A percentile compares a stretch with the other conserved stretches of the same genome.
Evolutionary conservation across 2,797 vertebrate genomes (phyloP).

Genomic region (Poeciliopsis infans): DNA sequence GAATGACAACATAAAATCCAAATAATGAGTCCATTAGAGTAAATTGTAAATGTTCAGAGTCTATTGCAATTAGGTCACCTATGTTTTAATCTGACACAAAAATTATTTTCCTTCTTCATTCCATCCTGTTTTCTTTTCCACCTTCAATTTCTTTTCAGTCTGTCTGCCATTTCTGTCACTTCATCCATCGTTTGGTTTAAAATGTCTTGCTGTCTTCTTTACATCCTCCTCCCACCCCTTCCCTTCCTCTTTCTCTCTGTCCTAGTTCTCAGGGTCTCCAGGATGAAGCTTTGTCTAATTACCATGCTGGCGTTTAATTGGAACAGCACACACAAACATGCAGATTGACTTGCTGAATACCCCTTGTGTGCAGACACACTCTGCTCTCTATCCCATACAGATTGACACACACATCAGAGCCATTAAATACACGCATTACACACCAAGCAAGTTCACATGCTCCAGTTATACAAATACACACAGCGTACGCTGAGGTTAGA

Average conservation of each 20-base stretch:
- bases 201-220: slow-evolving; percentile 31
- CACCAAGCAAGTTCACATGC: slow-evolving; percentile 72
- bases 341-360: slow-evolving; percentile 61
- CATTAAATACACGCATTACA: slow-evolving; percentile 50
- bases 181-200: slow-evolving; percentile 18
- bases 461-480: slow-evolving; percentile 75
- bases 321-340: slow-evolving; percentile 72
- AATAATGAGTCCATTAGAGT: slow-evolving; percentile 76
- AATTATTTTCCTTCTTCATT: slow-evolving; percentile 26
- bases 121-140: slow-evolving; percentile 3
- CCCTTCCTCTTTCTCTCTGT: slow-evolving; percentile 48
- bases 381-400: slow-evolving; percentile 16
- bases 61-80: slow-evolving; percentile 64
- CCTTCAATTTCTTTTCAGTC: slow-evolving; percentile 17
- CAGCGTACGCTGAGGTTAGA: slow-evolving; percentile 56
- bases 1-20: slow-evolving; percentile 70
- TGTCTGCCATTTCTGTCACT: slow-evolving; percentile 7
- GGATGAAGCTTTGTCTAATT: slow-evolving; percentile 79
- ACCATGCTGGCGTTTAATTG: slow-evolving; percentile 75
- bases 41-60: slow-evolving; percentile 73
- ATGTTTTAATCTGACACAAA: slow-evolving; percentile 42
- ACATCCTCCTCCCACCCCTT: slow-evolving; percentile 31
- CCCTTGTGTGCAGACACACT: slow-evolving; percentile 48
- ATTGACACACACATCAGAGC: slow-evolving; percentile 33
- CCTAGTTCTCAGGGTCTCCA: slow-evolving; percentile 76